phyloP scores from a whole-genome alignment of 1,140 invertebrate species.

The Sarcophaga peregrina region DNA sequence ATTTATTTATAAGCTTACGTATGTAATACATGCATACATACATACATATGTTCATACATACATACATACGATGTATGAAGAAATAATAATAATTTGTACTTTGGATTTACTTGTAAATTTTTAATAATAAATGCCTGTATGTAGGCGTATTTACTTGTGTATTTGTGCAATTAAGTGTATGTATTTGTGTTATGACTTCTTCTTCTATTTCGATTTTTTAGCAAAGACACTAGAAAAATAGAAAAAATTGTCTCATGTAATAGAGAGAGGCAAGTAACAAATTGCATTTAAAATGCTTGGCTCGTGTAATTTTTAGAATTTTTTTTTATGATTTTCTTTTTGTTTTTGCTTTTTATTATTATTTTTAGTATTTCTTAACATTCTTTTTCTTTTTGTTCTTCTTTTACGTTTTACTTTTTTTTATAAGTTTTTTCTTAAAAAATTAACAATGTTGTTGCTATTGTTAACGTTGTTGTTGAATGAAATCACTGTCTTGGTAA shows the following conservation, averaged over 20 bases:
- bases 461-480: not conserved
- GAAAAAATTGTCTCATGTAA: slow-evolving; percentile 6
- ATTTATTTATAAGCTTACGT: not conserved
- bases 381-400: not conserved
- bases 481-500: not conserved
- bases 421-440: not conserved
- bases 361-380: not conserved
- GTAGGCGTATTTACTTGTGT: too few species aligned
- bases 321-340: not conserved
- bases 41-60: not conserved
- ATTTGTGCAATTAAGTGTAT: not conserved
- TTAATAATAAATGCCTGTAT: too few species aligned
- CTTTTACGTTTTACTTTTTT: not conserved
- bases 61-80: not conserved
- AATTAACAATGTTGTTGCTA: not conserved
- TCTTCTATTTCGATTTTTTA: not conserved
- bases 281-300: slow-evolving; percentile 29
- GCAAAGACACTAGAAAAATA: not conserved
- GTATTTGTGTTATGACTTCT: not conserved
- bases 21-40: too few species aligned
- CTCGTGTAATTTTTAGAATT: slow-evolving; percentile 20
- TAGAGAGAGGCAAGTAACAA: not conserved
- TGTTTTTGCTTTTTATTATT: not conserved
- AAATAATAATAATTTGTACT: not conserved
- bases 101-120: too few species aligned